These are phyloP conservation scores for Erynnis tages DNA, from an alignment of 2,888 invertebrate species.

Conservation along the genomic window DNA sequence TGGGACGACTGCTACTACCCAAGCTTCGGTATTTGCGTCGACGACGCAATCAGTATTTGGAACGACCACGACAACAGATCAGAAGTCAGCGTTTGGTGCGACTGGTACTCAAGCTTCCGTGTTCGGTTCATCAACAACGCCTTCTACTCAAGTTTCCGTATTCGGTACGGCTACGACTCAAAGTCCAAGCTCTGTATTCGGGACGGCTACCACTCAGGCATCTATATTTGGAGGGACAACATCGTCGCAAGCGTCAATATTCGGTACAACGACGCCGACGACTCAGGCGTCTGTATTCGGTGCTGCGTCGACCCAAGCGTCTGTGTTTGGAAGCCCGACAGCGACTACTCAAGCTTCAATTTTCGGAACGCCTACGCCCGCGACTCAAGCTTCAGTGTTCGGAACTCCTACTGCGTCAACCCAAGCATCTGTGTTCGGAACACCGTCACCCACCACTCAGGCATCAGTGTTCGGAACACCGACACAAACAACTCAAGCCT, in stretches of 20 bases:
- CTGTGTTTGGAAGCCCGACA: constrained; percentile 41
- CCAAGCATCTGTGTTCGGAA: constrained; percentile 45
- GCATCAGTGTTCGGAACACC: constrained; percentile 39
- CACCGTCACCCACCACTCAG: constrained; percentile 36
- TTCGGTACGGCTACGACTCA: constrained; percentile 35
- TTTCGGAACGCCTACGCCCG: constrained; percentile 39
- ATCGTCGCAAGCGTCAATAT: constrained; percentile 40
- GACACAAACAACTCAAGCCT: constrained; percentile 38
- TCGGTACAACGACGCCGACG: constrained; percentile 34
- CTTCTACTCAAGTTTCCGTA: constrained; percentile 36
- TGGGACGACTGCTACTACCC: constrained; percentile 28
- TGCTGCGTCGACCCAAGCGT: constrained; percentile 32
- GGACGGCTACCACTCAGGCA: constrained; percentile 32
- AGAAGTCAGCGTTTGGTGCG: constrained; percentile 39
- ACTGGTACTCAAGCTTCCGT: constrained; percentile 39
- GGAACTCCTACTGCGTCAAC: constrained; percentile 39
- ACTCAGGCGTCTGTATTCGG: constrained; percentile 39
- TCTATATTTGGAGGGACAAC: constrained; percentile 40
- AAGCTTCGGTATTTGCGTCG: constrained; percentile 35
- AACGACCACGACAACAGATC: constrained; percentile 31
- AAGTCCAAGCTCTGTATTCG: constrained; percentile 42
- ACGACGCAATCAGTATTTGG: constrained; percentile 37
- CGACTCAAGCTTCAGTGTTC: constrained; percentile 39
- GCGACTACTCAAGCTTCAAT: constrained; percentile 37
- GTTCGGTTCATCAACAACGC: constrained; percentile 35